Evolutionary conservation across 92 coral and sea anemone species (phyloP).

Genomic region (Montipora capitata): DNA sequence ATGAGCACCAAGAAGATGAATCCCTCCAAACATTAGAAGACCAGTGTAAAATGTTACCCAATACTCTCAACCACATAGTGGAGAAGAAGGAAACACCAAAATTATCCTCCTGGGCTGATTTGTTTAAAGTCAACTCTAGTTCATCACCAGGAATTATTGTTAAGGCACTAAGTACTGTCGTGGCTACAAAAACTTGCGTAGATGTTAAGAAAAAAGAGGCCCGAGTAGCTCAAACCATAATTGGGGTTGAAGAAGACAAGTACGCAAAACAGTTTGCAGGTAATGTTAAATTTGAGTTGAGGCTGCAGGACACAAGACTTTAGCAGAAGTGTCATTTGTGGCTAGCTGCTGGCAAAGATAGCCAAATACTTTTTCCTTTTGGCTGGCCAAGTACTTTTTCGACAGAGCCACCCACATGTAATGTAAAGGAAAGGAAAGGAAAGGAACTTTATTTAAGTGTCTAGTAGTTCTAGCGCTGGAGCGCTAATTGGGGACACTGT

Average conservation of each 20-base stretch:
- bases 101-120: slow-evolving; percentile 88
- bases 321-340: no score
- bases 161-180: slow-evolving; percentile 26
- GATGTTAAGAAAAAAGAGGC: slow-evolving; percentile 68
- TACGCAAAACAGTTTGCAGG: slow-evolving; percentile 86
- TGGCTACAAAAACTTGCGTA: slow-evolving; percentile 22
- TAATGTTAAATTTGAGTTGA: not conserved
- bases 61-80: not conserved
- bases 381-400: no score
- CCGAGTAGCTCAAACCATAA: slow-evolving; percentile 31
- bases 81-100: slow-evolving; percentile 33
- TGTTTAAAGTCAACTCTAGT: slow-evolving; percentile 82
- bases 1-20: not conserved
- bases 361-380: no score
- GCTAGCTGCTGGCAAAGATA: no score
- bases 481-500: no score
- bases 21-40: not conserved
- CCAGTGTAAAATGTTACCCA: not conserved
- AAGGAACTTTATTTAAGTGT: no score
- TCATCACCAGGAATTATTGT: slow-evolving; percentile 61
- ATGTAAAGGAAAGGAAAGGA: no score
- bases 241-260: slow-evolving; percentile 78
- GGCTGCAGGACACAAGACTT: no score
- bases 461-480: no score
- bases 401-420: no score